Percentiles rank a stretch among this genome's conserved stretches.
These are phyloP conservation scores for Macrophya annulata DNA, from an alignment of 2,888 invertebrate species.

Conservation along the genomic window DNA sequence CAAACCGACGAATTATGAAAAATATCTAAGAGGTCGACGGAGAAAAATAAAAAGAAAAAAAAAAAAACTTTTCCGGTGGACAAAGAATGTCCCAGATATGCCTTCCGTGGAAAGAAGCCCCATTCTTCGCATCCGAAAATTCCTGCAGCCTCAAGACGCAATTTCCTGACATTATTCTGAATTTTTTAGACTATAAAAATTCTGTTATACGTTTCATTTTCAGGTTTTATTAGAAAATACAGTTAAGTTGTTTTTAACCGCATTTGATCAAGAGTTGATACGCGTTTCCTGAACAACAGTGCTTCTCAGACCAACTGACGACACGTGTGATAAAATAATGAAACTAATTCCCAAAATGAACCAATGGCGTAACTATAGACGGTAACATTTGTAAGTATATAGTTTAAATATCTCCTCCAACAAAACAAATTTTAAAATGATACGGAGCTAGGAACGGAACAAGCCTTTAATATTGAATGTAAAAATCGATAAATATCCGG, in stretches of 20 bases:
- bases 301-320: neutral
- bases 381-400: neutral
- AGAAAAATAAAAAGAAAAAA: neutral
- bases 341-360: neutral
- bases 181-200: neutral
- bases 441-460: neutral
- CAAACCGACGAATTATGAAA: neutral
- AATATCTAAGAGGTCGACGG: neutral
- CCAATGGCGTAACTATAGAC: neutral
- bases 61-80: neutral
- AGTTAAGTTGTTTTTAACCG: neutral
- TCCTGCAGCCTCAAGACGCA: neutral
- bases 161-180: neutral
- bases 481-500: conserved; percentile 3
- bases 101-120: neutral
- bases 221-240: neutral
- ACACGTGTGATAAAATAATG: neutral
- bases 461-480: neutral
- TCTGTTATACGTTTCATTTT: neutral
- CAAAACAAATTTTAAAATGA: neutral
- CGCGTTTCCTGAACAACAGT: neutral
- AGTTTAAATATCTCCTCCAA: neutral
- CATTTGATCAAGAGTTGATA: neutral
- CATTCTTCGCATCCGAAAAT: neutral
- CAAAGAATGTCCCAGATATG: neutral